Base-by-base conservation (phyloP, 2,888 invertebrate genomes). In the Eupeodes latifasciatus region DNA sequence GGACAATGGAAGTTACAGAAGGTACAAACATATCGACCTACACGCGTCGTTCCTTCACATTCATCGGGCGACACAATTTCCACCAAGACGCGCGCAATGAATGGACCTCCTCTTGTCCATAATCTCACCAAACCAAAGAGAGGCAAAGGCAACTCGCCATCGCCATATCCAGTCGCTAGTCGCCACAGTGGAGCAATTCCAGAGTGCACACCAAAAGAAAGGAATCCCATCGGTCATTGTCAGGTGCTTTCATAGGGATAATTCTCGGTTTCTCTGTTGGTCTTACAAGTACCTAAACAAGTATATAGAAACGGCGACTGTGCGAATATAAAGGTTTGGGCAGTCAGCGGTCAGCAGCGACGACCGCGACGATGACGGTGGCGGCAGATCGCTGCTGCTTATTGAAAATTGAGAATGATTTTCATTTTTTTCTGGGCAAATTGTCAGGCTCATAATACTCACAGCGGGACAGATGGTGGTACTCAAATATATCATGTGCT, bases 141-240 rank as follows among this genome's bases (percentile, higher is more conserved):
- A 67, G 64, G 27, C 2, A 27, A 19, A 66, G 64, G 36, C 1
- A 36, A 66, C 47, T 66, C 64, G 19, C 47, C 47, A 49, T 36
- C 36, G 19, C 47, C 47, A 49, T 36, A 1, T 5, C 36, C 36
- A 7, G 5, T 36, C 36, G 36, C 36, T 7, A 19, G 36, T 40
- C 40, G 40, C 40, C 75, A 71, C 76, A 66, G 72, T 62, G 62
- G 53, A 51, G 77, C 62, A 78, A 82, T 82, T 71, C 83, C 71
- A 78, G 75, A 88, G 74, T 88, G 78, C 80, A 59, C 27, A 77
- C 77, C 81, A 61, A 81, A 85, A 81, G 88, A 85, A 85, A 71
- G 82, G 81, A 82, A 85, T 89, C 89, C 81, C 89, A 89, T 89
- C 89, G 89, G 89, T 89, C 89, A 89, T 89, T 89, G 89, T 85